Evolutionary conservation across 2,888 invertebrate species (phyloP).

Genomic region (Melanophora roralis): DNA sequence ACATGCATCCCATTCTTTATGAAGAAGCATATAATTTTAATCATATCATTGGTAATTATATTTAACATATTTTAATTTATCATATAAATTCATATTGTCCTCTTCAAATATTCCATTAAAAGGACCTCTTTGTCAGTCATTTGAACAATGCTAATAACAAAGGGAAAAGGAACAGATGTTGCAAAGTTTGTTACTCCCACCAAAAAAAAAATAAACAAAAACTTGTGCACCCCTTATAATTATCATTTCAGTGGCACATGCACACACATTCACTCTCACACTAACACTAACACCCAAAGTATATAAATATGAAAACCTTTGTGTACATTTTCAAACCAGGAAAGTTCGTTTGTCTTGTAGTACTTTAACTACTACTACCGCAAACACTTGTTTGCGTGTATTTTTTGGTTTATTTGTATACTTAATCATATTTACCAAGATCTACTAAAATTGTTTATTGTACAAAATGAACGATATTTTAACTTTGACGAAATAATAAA

Average conservation of each 20-base stretch:
- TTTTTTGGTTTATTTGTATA: constrained; percentile 41
- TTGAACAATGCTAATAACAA: constrained; percentile 26
- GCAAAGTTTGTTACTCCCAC: constrained; percentile 26
- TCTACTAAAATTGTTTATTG: constrained; percentile 36
- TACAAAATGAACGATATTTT: constrained; percentile 43
- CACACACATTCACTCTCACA: no score
- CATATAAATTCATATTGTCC: constrained; percentile 57
- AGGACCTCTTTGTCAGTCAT: constrained; percentile 46
- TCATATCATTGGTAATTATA: constrained; percentile 58
- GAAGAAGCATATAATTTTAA: constrained; percentile 33
- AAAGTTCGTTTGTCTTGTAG: background rate
- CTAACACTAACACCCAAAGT: no score
- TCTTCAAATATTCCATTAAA: constrained; percentile 56
- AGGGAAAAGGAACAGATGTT: constrained; percentile 56
- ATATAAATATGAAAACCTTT: constrained; percentile 40
- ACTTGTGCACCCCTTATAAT: background rate
- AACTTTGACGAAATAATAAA: constrained; percentile 45
- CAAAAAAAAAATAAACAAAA: constrained; percentile 7
- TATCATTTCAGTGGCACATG: constrained; percentile 3
- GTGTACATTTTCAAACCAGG: background rate
- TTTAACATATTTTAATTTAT: constrained; percentile 48
- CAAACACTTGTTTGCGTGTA: constrained; percentile 23
- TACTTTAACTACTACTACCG: constrained; percentile 21
- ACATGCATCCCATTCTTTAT: background rate
- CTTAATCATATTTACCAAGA: constrained; percentile 58